Evolutionary conservation across 1,140 invertebrate species (phyloP), one percentile per base, ranked within the genome.

Genomic region (Liolophura sinensis): DNA sequence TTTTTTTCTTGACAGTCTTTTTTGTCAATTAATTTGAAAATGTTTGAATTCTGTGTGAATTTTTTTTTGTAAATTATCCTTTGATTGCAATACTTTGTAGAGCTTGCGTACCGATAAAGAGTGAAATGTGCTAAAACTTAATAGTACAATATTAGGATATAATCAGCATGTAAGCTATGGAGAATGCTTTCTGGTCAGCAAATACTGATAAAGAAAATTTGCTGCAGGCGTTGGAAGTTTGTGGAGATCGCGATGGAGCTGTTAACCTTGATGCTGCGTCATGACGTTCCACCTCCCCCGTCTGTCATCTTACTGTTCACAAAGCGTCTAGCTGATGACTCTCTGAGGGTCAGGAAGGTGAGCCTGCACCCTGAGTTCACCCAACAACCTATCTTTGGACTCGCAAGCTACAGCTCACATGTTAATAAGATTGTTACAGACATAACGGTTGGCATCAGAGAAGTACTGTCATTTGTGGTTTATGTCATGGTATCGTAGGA

Each of bases 171-270:
- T 63, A 9, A 40, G 31, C 31, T 40, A 9, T 40, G 31, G 31
- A 40, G 31, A 40, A 40, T 40, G 3, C 31, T 5, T 9, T 40
- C 3, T 5, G 31, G 3, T 40, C 9, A 40, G 31, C 31, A 3
- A 40, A 9, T 9, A 40, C 31, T 40, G 31, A 14, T 6, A 20
- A n/a, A n/a, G n/a, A n/a, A n/a, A n/a, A n/a, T 40, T 52, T 22
- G 51, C 68, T 72, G 20, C 63, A 84, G 82, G 25, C 76, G 68
- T 16, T 83, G 80, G 80, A 82, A 78, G 66, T 83, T 83, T 74
- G 87, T 91, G 61, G 87, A 90, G 57, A 88, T 95, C 78, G 89
- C 89, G 24, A 88, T 93, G 74, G 87, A 88, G 54, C 88, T 96
- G 77, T 85, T 96, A 9, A 86, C 87, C 14, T 82, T 89, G 51